Conservation (phyloP, 2,113 vertebrate species). For the Typhlomys cinereus region DNA sequence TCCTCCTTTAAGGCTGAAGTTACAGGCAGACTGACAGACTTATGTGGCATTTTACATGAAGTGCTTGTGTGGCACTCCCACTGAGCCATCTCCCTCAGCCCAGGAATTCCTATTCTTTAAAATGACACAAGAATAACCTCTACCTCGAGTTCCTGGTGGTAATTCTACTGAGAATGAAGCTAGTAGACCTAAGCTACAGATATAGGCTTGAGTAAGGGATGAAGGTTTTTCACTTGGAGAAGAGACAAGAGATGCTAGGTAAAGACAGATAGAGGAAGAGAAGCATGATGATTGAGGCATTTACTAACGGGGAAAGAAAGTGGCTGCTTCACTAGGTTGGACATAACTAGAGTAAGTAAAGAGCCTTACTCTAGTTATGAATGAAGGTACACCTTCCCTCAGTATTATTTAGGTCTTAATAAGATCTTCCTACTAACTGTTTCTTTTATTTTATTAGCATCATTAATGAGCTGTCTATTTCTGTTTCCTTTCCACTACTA, state of each 20-base stretch:
- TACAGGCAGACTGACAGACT: too few relatives aligned
- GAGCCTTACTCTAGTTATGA: background rate
- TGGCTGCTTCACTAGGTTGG: background rate
- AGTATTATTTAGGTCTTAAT: background rate
- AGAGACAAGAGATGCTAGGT: background rate
- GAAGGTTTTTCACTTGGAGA: background rate
- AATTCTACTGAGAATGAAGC: too few relatives aligned
- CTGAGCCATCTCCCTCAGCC: too few relatives aligned
- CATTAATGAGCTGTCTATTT: constrained; percentile 3
- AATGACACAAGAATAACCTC: background rate
- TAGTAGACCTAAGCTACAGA: background rate
- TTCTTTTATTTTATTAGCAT: constrained; percentile 16
- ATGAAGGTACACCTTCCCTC: background rate
- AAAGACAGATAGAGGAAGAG: background rate
- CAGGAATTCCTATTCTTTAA: background rate
- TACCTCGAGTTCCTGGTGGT: background rate
- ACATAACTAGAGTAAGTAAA: too few relatives aligned
- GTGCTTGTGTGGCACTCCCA: too few relatives aligned
- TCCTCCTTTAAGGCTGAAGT: too few relatives aligned
- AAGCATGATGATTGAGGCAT: background rate
- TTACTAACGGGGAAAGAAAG: background rate
- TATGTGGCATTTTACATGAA: too few relatives aligned
- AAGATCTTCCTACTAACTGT: constrained; percentile 6
- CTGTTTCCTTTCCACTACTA: background rate
- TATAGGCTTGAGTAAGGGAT: background rate